Evolutionary conservation across 35 echinoderm and acorn worm genomes (phyloP), one percentile per base, ranked within the genome.

Genomic region (Patiria miniata): DNA sequence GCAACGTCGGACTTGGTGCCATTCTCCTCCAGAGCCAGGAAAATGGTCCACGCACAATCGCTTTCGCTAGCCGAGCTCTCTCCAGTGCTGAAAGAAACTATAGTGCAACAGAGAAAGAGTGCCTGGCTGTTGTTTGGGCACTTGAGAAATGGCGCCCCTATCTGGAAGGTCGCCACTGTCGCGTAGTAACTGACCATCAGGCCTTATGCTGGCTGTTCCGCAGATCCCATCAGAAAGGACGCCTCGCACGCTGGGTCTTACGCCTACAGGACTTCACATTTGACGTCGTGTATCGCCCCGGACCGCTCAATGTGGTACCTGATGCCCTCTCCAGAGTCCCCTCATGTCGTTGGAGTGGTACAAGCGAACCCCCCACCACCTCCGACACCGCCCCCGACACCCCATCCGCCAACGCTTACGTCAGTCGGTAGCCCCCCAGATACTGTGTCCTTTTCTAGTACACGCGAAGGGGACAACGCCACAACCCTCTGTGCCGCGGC

Each of bases 51-150:
- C 56, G 47, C 32, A 73, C 86, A 16, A 36, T 88, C 1, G 40
- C 77, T 5, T 88, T 79, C 59, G 39, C 36, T 0, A 89, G 87
- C 54, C 26, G 58, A 30, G 58, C 40, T 34, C 51, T 79, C 7
- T 39, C 33, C 14, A 40, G 10, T 29, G 61, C 79, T 30, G 78
- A 65, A 58, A 34, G 17, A 10, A 83, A 83, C 39, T 89, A 83
- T 28, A 82, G 78, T 26, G 73, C 54, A 39, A 80, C 59, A 8
- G 89, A 91, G 36, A 91, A 91, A 37, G 89, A 91, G 47, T 89
- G 78, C 26, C 79, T 91, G 18, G 60, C 82, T 17, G 39, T 84
- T 26, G 34, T 79, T 29, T 91, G 76, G 68, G 81, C 89, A n/a
- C 36, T 91, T 21, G 42, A 61, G 21, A 91, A 91, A 77, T 85